Evolutionary conservation across 92 coral and sea anemone species (phyloP), one percentile per base, ranked within the genome.

Genomic region (Muricea muricata): DNA sequence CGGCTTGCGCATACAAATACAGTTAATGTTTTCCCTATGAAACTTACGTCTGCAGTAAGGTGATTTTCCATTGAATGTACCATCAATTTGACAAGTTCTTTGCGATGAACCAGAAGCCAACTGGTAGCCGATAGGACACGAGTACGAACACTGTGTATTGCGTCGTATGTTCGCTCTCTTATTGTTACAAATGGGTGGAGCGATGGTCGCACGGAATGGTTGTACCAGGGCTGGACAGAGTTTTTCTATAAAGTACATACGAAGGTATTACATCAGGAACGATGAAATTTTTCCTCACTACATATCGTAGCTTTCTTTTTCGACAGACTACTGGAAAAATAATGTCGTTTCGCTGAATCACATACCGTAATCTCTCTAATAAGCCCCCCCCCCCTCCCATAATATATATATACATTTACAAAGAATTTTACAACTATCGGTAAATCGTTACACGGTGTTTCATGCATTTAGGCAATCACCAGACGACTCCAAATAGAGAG

Each of bases 21-120:
- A n/a, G 15, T 45, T 9, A 9, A 18, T 1, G 32, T 20, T 52
- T 25, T 9, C 20, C 20, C 20, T 13, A 52, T n/a, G 4, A 45
- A 20, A 74, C 97, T 80, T 86, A 95, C 98, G 95, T 91, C 78
- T 84, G 57, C 99, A 96, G 88, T 88, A 91, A 7, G 98, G 99
- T 28, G 93, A 89, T 46, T 24, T 75, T 58, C 98, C 99, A 55
- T 77, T 30, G 93, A 97, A 96, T 0, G 92, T 67, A 9, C 99
- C 99, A 83, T 93, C 91, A 15, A 93, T 79, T 80, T 92, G 94
- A 84, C 99, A 96, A 21, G 91, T 84, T 26, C 91, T 84, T 4
- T 91, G 71, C 10, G 80, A 71, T 69, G 81, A 86, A n/a, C 94
- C 98, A 4, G 83, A 93, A 18, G 91, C 48, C 24, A 96, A 63